phyloP scores from a whole-genome alignment of 2,888 invertebrate genomes.

The Plebejus argus region DNA sequence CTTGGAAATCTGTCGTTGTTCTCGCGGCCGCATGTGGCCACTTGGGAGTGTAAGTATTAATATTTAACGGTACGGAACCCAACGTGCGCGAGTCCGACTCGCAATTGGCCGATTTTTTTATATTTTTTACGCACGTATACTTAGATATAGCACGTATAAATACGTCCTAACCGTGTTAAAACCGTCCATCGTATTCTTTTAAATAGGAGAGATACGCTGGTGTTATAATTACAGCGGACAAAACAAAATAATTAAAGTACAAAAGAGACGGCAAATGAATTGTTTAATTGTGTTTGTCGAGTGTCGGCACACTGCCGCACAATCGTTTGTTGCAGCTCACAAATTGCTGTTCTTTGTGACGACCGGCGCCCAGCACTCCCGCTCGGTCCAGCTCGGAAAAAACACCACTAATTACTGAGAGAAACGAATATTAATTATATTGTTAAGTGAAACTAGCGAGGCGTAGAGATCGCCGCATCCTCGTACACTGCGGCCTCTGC shows the following conservation, averaged over 20 bases:
- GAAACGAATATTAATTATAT: neutral
- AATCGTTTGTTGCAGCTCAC: neutral
- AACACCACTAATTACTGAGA: neutral
- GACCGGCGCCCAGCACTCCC: neutral
- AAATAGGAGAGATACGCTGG: neutral
- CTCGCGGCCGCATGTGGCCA: no score
- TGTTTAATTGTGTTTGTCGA: neutral
- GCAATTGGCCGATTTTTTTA: no score
- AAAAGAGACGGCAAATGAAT: neutral
- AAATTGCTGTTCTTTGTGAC: neutral
- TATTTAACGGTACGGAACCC: no score
- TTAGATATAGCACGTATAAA: no score
- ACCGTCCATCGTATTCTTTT: neutral
- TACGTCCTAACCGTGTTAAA: neutral
- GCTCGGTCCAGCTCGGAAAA: neutral
- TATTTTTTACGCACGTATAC: neutral
- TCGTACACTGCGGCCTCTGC: neutral
- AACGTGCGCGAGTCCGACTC: no score
- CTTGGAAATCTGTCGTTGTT: no score
- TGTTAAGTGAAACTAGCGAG: neutral
- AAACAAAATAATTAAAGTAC: neutral
- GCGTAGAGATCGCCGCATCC: neutral
- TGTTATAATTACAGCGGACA: neutral
- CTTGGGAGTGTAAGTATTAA: no score
- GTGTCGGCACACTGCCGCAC: neutral